Conservation (phyloP, 1,140 invertebrate genomes). For the Drosophila nigrodunni region DNA sequence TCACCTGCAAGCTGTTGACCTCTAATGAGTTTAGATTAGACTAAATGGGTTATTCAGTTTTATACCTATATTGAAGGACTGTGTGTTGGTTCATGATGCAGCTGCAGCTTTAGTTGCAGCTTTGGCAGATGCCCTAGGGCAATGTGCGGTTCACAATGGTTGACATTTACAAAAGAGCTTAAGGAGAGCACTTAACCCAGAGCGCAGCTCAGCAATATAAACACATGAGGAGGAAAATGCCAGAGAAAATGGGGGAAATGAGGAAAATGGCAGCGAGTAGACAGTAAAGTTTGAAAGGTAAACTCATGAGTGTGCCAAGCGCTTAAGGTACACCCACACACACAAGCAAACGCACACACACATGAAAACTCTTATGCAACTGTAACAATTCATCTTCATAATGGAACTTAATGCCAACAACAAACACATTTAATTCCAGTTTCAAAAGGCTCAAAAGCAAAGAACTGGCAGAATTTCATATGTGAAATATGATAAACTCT, state of each 20-base stretch:
- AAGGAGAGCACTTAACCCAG: constrained; percentile 63
- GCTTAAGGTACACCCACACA: constrained; percentile 6
- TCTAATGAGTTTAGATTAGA: constrained; percentile 23
- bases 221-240: constrained; percentile 7
- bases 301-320: constrained; percentile 9
- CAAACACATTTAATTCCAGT: constrained; percentile 49
- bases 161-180: constrained; percentile 59
- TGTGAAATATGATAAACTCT: constrained; percentile 11
- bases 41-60: neutral
- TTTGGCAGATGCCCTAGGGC: constrained; percentile 6
- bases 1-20: neutral
- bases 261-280: neutral
- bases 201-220: constrained; percentile 44
- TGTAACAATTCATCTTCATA: constrained; percentile 51
- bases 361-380: constrained; percentile 8
- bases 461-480: neutral
- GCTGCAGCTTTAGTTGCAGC: neutral
- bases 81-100: neutral
- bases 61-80: constrained; percentile 5
- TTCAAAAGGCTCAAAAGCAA: constrained; percentile 35
- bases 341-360: constrained; percentile 5
- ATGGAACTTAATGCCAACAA: constrained; percentile 49
- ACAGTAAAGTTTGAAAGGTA: constrained; percentile 30
- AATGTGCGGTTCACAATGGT: constrained; percentile 24
- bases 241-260: neutral